These are phyloP conservation scores for Danio jaintianensis DNA, from an alignment of 2,797 vertebrate species.

Conservation along the genomic window DNA sequence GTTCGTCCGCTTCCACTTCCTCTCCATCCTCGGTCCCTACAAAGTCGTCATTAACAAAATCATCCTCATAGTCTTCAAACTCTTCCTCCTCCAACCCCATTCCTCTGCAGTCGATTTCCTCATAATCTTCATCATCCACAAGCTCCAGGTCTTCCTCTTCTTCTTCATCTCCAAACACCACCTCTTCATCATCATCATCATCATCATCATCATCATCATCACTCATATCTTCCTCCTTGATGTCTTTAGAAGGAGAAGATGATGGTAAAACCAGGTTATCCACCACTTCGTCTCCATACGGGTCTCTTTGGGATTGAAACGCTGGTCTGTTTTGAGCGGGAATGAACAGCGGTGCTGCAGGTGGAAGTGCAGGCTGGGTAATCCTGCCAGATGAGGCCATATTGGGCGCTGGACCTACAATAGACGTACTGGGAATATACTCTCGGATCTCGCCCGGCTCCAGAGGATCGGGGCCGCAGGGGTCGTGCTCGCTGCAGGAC, in stretches of 20 bases:
- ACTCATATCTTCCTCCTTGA: constrained; percentile 62
- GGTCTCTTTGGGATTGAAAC: constrained; percentile 68
- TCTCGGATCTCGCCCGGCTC: constrained; percentile 98
- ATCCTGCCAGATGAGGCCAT: constrained; percentile 8
- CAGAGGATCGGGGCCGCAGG: constrained; percentile 93
- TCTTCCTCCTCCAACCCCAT: constrained; percentile 61
- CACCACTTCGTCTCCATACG: constrained; percentile 64
- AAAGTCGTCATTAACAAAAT: constrained; percentile 63
- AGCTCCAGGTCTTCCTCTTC: constrained; percentile 56
- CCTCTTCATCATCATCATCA: constrained; percentile 64
- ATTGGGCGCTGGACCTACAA: constrained; percentile 62
- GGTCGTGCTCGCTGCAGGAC: constrained; percentile 95
- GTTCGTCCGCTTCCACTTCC: constrained; percentile 68
- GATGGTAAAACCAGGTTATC: constrained; percentile 57
- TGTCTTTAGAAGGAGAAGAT: constrained; percentile 62
- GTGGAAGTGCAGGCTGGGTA: constrained; percentile 31
- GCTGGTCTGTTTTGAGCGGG: constrained; percentile 54
- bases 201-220: constrained; percentile 73
- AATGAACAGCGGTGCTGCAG: constrained; percentile 43
- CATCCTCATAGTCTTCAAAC: constrained; percentile 60
- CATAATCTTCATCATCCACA: constrained; percentile 45
- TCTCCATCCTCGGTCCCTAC: constrained; percentile 68
- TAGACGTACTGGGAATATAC: constrained; percentile 74
- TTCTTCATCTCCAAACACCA: constrained; percentile 55
- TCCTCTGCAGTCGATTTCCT: constrained; percentile 66